Evolutionary conservation across 92 coral and sea anemone species (phyloP), one percentile per base, ranked within the genome.

Genomic region (Heliopora coerulea): DNA sequence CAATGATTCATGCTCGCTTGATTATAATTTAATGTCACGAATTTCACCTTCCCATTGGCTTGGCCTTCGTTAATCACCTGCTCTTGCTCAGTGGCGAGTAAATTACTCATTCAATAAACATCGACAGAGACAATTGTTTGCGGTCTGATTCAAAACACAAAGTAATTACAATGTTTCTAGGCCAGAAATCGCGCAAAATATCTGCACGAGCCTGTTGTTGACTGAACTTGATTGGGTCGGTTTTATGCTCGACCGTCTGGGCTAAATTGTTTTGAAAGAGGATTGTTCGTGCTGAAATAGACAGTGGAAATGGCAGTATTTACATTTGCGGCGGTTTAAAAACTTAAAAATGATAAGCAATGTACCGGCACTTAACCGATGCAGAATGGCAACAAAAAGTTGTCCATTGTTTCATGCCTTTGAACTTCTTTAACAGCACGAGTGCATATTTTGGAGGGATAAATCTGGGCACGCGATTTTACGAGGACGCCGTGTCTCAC

Each of bases 21-120:
- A 70, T 70, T 70, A 70, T 52, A 49, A 70, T 70, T 70, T 70
- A 70, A 70, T 70, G 20, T 54, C 33, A 58, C 42, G 63, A 67
- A 52, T 26, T 42, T 35, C 26, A 24, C 37, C 23, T 52, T 29
- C 25, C 63, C 48, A 70, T 70, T 70, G 77, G 77, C 62, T 41
- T 70, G 39, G 59, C 54, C 32, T 46, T n/a, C 42, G 19, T 70
- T 54, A 34, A 70, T 52, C 77, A 70, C 77, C 77, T 70, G 77
- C 32, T 50, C 62, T 30, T 33, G 49, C 49, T 8, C 77, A 52
- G 62, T 63, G 27, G 58, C 37, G 21, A 52, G 31, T 54, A 54
- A 52, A 70, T 70, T 70, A 70, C n/a, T 58, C 39, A 70, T 70
- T 70, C 77, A 67, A 49, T 67, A 67, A 67, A 67, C 74, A 67